Base-by-base conservation (phyloP, 2,888 invertebrate genomes). In the Agonopterix arenella region DNA sequence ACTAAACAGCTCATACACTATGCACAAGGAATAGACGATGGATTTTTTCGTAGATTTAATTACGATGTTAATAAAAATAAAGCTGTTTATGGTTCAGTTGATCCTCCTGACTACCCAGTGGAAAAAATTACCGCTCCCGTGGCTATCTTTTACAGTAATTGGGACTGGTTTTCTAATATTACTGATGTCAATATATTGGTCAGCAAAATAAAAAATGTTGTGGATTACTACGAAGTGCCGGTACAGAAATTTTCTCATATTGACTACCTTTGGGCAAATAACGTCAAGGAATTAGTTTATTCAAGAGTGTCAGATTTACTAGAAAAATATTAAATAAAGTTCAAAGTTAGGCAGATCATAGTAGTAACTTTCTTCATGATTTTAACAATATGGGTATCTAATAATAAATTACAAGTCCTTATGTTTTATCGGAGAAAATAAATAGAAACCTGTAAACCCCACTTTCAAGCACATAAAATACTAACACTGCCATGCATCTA, bases 1-100 rank as follows among this genome's bases (percentile, higher is more conserved):
- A 65, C 73, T 0, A 75, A 80, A 56, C 88, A 90, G 53, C 53
- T 90, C 10, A 28, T 61, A 11, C 76, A 74, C 52, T 71, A 62
- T 46, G 55, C 57, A 42, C 76, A 76, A 56, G 49, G 47, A n/a
- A 45, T 64, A 4, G 44, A 53, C 11, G 60, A 62, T 2, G 55
- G 53, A 8, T 47, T 54, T 9, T 76, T 76, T 48, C 49, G 55
- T 10, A 59, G 56, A 36, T 76, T 55, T 47, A 68, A 74, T 36
- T 57, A 64, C 38, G 68, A 68, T 7, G 9, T 37, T 4, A 11
- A 18, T 8, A 50, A 46, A 36, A 76, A 74, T 49, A 3, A 46
- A 44, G 37, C 48, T 42, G 43, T 49, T 4, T 70, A 70, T 46
- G 57, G 56, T n/a, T 46, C 49, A 0, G 11, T 9, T 1, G 38